Percentiles rank a stretch among this genome's conserved stretches.
phyloP scores from a whole-genome alignment of 2,113 vertebrate species.

The Solenodon paradoxus region DNA sequence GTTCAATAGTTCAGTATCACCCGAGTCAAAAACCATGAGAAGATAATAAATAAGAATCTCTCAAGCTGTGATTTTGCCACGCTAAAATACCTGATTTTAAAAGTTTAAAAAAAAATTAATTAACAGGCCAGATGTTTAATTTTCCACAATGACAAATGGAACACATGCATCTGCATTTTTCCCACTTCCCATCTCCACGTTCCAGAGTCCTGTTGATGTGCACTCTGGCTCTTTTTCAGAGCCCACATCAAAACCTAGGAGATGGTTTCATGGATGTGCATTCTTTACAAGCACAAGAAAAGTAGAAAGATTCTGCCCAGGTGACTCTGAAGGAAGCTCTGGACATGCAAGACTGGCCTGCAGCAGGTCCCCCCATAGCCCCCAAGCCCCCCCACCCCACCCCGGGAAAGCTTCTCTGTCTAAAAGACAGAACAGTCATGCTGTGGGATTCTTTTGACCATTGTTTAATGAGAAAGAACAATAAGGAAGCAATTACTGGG shows the following conservation, averaged over 20 bases:
- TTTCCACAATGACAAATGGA: neutral
- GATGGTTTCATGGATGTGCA: accelerated
- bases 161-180: neutral
- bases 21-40: neutral
- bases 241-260: neutral
- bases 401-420: neutral
- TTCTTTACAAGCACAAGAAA: neutral
- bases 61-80: neutral
- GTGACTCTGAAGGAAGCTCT: neutral
- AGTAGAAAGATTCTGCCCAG: neutral
- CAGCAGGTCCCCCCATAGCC: too few species aligned
- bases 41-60: neutral
- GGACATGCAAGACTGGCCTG: neutral
- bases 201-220: neutral
- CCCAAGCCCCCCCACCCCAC: too few species aligned
- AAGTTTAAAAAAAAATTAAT: neutral
- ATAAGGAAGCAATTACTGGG: neutral
- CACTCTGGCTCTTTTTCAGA: neutral
- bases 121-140: neutral
- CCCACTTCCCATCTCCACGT: neutral
- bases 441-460: neutral
- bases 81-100: neutral
- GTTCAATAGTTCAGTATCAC: neutral
- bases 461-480: conserved; percentile 38
- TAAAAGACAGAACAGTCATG: neutral